Evolutionary conservation across 1,140 invertebrate genomes (phyloP).

Genomic region (Tetragnatha versicolor): DNA sequence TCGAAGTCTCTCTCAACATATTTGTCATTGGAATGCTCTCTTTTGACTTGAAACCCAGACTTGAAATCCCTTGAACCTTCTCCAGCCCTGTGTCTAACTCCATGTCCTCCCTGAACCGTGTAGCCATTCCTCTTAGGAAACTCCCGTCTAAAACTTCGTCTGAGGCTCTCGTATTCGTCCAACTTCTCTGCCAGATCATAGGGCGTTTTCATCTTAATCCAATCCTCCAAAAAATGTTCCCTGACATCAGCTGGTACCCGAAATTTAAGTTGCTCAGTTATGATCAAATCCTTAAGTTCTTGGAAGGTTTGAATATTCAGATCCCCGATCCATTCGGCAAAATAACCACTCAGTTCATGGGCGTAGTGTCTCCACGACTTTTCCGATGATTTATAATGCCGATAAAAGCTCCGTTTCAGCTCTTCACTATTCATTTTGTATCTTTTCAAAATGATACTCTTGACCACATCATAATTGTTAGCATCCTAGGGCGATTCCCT

Average conservation of each 20-base stretch:
- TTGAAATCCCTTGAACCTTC: too few species aligned
- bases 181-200: neutral
- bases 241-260: neutral
- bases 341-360: neutral
- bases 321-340: neutral
- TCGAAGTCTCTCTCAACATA: neutral
- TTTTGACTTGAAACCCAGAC: too few species aligned
- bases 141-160: neutral
- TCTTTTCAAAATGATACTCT: neutral
- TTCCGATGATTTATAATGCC: neutral
- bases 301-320: neutral
- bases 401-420: neutral
- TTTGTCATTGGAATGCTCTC: too few species aligned
- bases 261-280: neutral
- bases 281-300: neutral
- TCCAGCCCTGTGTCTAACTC: too few species aligned
- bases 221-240: neutral
- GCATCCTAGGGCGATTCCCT: neutral
- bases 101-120: too few species aligned
- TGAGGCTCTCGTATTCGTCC: neutral
- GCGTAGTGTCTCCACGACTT: neutral
- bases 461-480: neutral
- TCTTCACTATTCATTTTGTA: conserved; percentile 12
- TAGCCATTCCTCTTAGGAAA: neutral
- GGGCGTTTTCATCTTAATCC: neutral